Evolutionary conservation across 2,113 vertebrate species (phyloP), one percentile per base, ranked within the genome.

Genomic region (Microcebus ravelobensis): DNA sequence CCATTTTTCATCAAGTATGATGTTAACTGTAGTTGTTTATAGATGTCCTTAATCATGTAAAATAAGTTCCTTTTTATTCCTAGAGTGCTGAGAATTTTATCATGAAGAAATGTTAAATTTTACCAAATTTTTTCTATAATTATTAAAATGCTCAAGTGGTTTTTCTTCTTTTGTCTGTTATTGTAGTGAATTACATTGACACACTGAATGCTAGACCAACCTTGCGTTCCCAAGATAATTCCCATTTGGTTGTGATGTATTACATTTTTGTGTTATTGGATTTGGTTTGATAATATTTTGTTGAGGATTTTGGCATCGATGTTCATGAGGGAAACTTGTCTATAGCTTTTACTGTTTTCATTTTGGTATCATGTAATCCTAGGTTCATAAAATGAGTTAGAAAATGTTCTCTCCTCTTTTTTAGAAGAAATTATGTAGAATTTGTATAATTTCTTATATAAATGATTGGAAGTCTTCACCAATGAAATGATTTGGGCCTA

Each of bases 131-230:
- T 90, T 67, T 77, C 91, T 77, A 27, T 4, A 74, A 20, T 31
- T 55, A 77, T n/a, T 76, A 21, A 93, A 77, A 93, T 42, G 36
- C 85, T 85, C 48, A 93, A 86, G 23, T 68, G 21, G 29, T 57
- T 77, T 92, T 86, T 93, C 91, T 45, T 92, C 91, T 92, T 61
- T 85, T 68, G 71, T 55, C 59, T 57, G 48, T 57, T 92, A 55
- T n/a, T 77, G 25, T 67, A 77, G 71, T 77, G 67, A 67, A 67
- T 93, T 77, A 67, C 11, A 77, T 20, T 77, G 48, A 85, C 55
- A n/a, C n/a, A 65, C 0, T 45, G 45, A 77, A 10, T 48, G 12
- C 17, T 61, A 73, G 50, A 61, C n/a, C 31, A 36, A 61, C 25
- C 52, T 73, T 73, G 23, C 23, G 50, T 61, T 83, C 55, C 15